Evolutionary conservation across 2,888 invertebrate genomes (phyloP), one percentile per base, ranked within the genome.

Genomic region (Cheiracanthium punctorium): DNA sequence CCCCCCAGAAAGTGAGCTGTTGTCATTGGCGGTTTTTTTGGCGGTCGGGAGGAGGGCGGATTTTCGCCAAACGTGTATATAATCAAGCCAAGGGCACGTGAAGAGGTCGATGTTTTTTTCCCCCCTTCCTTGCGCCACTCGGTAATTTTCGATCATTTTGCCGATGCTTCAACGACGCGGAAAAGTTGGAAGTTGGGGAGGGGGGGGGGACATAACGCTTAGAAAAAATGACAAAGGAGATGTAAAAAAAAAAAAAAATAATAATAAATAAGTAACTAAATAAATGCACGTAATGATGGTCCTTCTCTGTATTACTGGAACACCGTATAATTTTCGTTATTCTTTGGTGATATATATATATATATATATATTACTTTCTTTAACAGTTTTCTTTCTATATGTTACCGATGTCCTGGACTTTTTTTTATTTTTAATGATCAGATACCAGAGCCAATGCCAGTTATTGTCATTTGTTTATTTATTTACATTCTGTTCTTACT

Each of bases 111-210:
- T 20, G 12, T 29, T 20, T 29, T 33, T n/a, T n/a, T n/a, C n/a
- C n/a, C n/a, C n/a, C n/a, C n/a, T n/a, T n/a, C n/a, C n/a, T n/a
- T n/a, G n/a, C 30, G 37, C 72, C 81, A 79, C 73, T 79, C 74
- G 70, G 79, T 84, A 84, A 84, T 84, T 84, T 84, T 74, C 69
- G 70, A 84, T 79, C 84, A 84, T 84, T n/a, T 84, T 84, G 84
- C 41, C 71, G 69, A 69, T 32, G 43, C 80, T 67, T 80, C 70
- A 28, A 24, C 24, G 24, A 71, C 43, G 64, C 33, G 41, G 65
- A 71, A 12, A n/a, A 48, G 67, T 4, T 37, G 10, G 67, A 72
- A 37, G 41, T n/a, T 32, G 20, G 37, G 37, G 41, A 71, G 71
- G 58, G 41, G n/a, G 17, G 24, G 17, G 28, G 28, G 14, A 5